Evolutionary conservation across 2,113 vertebrate species (phyloP).

Genomic region (Melanotaenia duboulayi): DNA sequence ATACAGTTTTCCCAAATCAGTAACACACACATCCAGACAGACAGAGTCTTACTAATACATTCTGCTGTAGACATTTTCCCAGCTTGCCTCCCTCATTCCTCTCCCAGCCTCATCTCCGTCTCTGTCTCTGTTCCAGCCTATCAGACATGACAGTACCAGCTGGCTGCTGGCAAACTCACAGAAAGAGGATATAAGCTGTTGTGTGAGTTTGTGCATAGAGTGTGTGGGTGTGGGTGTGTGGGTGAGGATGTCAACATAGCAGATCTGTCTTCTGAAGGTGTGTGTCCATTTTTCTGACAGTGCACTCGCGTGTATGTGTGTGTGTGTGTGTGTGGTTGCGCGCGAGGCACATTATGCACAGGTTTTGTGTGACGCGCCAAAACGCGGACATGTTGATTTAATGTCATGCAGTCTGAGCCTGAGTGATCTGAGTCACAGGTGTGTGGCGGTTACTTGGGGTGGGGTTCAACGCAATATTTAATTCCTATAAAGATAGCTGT

Average conservation of each 20-base stretch:
- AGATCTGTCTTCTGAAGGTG: constrained; percentile 42
- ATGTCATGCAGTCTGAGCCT: constrained; percentile 30
- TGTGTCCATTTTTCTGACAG: constrained; percentile 30
- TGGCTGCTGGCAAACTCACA: constrained; percentile 78
- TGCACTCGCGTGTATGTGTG: constrained; percentile 3
- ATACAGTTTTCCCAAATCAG: constrained; percentile 62
- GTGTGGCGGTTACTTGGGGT: constrained; percentile 50
- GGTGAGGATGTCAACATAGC: constrained; percentile 16
- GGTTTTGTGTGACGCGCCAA: constrained; percentile 13
- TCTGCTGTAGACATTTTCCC: constrained; percentile 73
- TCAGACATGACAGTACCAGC: constrained; percentile 86
- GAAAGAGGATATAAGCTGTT: constrained; percentile 64
- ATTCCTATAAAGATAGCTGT: constrained; percentile 78
- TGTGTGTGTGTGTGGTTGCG: neutral
- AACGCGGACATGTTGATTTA: constrained; percentile 51
- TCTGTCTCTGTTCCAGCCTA: constrained; percentile 82
- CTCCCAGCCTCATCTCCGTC: constrained; percentile 66
- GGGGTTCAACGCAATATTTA: constrained; percentile 62
- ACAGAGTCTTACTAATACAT: constrained; percentile 72
- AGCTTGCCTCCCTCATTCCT: constrained; percentile 57
- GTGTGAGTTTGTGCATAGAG: neutral
- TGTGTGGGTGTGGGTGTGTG: constrained; percentile 6
- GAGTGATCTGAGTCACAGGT: constrained; percentile 70
- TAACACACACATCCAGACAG: constrained; percentile 51
- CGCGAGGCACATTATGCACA: constrained; percentile 8